Percentiles rank a stretch among this genome's conserved stretches.
Conservation (phyloP, 2,888 invertebrate genomes). For the Dasysyrphus albostriatus region DNA sequence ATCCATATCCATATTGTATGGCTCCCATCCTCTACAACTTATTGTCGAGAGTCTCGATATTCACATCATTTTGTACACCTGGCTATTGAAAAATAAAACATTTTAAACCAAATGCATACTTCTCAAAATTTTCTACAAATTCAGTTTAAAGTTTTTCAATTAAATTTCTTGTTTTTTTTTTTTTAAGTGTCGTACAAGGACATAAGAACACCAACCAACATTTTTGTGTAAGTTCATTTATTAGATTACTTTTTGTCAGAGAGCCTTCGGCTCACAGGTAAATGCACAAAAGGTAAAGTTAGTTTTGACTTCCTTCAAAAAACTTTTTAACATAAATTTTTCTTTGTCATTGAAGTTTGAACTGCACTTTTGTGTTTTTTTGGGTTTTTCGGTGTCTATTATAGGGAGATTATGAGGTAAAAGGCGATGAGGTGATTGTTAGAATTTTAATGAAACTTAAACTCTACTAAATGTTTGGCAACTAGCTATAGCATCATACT, state of each 20-base stretch:
- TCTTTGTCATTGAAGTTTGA: constrained; percentile 59
- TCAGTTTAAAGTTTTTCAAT: constrained; percentile 48
- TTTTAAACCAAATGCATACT: not conserved
- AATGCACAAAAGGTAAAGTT: constrained; percentile 29
- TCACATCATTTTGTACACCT: too few relatives aligned
- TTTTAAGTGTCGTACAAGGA: constrained; percentile 9
- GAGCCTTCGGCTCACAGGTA: constrained; percentile 7
- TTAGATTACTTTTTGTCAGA: constrained; percentile 22
- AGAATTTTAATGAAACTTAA: not conserved
- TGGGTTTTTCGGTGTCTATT: constrained; percentile 25
- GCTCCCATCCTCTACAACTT: too few relatives aligned
- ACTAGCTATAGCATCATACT: not conserved
- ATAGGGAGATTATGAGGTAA: constrained; percentile 16
- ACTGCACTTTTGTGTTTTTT: constrained; percentile 33
- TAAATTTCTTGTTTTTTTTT: constrained; percentile 35
- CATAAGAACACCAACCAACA: constrained; percentile 10
- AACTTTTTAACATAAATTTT: constrained; percentile 52
- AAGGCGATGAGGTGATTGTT: not conserved
- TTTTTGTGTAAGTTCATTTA: constrained; percentile 33
- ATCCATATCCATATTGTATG: too few relatives aligned
- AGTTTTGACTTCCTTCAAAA: constrained; percentile 28
- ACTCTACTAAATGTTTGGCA: constrained; percentile 10
- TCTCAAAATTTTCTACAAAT: constrained; percentile 18
- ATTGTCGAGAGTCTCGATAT: too few relatives aligned
- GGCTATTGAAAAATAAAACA: not conserved